Conservation (phyloP, 2,888 invertebrate genomes). For the Barypeithes pellucidus region DNA sequence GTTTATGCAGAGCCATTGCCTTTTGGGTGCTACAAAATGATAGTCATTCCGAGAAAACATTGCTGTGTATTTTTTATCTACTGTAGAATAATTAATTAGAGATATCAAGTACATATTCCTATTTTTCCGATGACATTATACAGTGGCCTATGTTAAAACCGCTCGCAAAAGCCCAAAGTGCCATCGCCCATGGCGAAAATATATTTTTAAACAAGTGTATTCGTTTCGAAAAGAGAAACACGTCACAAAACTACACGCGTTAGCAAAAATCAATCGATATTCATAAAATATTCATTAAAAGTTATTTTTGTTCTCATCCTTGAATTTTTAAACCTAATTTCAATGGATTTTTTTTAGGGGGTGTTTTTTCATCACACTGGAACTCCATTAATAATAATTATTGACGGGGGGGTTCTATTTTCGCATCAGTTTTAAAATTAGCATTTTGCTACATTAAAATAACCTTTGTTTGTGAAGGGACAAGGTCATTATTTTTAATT, state of each 20-base stretch:
- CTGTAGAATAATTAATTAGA: no score
- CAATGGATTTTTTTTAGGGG: background rate
- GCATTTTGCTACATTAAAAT: background rate
- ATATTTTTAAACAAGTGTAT: no score
- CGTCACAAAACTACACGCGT: no score
- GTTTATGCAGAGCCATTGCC: background rate
- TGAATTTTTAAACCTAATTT: background rate
- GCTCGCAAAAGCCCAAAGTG: no score
- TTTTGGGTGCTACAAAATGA: background rate
- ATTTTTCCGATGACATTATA: no score
- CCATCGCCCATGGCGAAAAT: no score
- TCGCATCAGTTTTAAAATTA: background rate
- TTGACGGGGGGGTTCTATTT: slow-evolving; percentile 4
- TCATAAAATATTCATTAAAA: background rate
- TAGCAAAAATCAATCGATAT: background rate
- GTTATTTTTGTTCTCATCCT: background rate
- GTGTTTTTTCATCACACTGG: background rate
- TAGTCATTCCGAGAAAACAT: background rate
- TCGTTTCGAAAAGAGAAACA: no score
- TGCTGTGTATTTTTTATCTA: background rate
- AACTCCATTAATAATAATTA: background rate
- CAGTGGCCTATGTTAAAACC: no score
- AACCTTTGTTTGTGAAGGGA: background rate
- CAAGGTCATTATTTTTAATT: background rate
- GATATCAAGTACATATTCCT: no score